Evolutionary conservation across 30 jellyfish, hydroid and myxozoan genomes (phyloP).

Genomic region (Hydractinia symbiolongicarpus): DNA sequence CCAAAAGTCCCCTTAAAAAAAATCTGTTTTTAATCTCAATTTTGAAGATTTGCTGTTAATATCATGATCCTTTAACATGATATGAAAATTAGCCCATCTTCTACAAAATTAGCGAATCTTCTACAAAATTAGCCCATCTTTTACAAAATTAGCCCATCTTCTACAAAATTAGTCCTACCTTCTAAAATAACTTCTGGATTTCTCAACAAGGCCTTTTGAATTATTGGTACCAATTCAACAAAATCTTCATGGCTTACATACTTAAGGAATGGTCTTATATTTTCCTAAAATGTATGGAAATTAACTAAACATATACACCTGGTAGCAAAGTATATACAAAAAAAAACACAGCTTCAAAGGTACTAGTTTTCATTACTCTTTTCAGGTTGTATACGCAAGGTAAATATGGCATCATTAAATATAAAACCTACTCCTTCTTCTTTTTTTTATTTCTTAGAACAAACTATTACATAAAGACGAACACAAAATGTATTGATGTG

Average conservation of each 20-base stretch:
- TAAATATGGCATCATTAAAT: no score
- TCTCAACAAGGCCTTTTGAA: slow-evolving; percentile 64
- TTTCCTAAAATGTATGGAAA: slow-evolving; percentile 35
- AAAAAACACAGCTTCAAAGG: background rate
- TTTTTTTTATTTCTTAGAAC: background rate
- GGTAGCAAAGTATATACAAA: background rate
- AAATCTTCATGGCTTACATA: slow-evolving; percentile 67
- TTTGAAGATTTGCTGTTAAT: no score
- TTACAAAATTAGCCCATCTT: no score
- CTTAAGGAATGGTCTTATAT: slow-evolving; percentile 49
- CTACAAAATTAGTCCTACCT: slow-evolving; percentile 22
- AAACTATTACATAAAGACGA: background rate
- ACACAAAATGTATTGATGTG: background rate
- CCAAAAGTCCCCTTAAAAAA: no score
- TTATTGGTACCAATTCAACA: slow-evolving; percentile 47
- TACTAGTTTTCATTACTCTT: no score
- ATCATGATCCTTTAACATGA: no score
- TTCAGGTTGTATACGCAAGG: no score
- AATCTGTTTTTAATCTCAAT: no score
- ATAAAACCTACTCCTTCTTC: no score
- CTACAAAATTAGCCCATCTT: no score
- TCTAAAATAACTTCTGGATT: slow-evolving; percentile 68
- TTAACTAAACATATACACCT: background rate
- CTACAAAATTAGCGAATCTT: no score
- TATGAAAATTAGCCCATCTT: no score